Percentiles rank a stretch among this genome's conserved stretches.
phyloP scores from a whole-genome alignment of 2,888 invertebrate species.

The Dinocampus coccinellae region DNA sequence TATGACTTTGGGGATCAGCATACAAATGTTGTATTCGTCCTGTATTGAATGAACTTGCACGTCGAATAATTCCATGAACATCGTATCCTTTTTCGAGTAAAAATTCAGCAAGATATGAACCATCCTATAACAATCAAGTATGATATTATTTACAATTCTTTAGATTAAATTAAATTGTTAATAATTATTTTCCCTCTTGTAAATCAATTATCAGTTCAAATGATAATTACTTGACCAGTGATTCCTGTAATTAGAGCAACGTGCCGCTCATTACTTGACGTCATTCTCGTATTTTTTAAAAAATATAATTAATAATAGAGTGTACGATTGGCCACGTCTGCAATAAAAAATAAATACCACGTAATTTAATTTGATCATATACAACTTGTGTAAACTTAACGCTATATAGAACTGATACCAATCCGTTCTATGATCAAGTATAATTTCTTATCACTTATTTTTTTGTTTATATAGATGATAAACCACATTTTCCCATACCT shows the following conservation, averaged over 20 bases:
- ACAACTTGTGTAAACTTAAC: too few relatives aligned
- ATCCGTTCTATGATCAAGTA: too few relatives aligned
- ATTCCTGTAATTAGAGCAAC: conserved; percentile 96
- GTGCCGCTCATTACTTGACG: conserved; percentile 68
- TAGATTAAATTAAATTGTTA: not conserved
- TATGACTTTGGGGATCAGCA: conserved; percentile 89
- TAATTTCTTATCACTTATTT: not conserved
- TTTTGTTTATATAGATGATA: not conserved
- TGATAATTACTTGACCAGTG: conserved; percentile 88
- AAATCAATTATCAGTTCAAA: conserved; percentile 12
- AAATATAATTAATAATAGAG: too few relatives aligned
- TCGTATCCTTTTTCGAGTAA: conserved; percentile 92
- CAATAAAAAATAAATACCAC: too few relatives aligned
- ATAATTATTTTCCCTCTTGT: too few relatives aligned
- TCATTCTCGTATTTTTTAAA: conserved; percentile 48
- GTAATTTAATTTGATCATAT: too few relatives aligned
- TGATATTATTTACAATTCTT: not conserved
- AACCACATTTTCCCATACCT: not conserved
- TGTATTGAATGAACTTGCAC: conserved; percentile 97
- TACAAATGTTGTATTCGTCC: conserved; percentile 96
- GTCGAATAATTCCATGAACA: conserved; percentile 95
- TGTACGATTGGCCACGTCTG: too few relatives aligned
- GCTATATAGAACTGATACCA: too few relatives aligned
- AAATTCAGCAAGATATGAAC: conserved; percentile 96
- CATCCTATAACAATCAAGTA: conserved; percentile 80